Evolutionary conservation across 2,113 vertebrate species (phyloP).

Genomic region (Stegostoma tigrinum): DNA sequence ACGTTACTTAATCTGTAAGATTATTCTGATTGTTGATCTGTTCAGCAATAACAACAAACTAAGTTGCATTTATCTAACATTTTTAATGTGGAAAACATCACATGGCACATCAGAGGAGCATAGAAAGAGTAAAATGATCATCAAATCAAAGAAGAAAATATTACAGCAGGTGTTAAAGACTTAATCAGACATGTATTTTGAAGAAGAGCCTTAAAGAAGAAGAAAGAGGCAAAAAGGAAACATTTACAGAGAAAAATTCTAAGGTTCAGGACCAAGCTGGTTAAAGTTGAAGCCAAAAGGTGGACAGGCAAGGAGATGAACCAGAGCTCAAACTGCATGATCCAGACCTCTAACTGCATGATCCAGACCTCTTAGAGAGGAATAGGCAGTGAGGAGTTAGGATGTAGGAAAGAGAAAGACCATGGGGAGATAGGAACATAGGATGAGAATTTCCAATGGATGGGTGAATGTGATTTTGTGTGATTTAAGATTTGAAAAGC

Average conservation of each 20-base stretch:
- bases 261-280: not conserved
- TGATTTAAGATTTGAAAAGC: not conserved
- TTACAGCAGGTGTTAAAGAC: not conserved
- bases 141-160: not conserved
- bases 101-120: not conserved
- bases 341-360: not conserved
- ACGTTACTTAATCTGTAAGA: not conserved
- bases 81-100: not conserved
- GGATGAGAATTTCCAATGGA: not conserved
- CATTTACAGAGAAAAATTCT: not conserved
- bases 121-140: not conserved
- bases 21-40: not conserved
- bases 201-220: not conserved
- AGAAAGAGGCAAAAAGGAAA: not conserved
- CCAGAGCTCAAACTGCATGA: not conserved
- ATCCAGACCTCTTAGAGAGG: not conserved
- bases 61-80: not conserved
- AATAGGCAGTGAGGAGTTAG: not conserved
- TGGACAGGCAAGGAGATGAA: not conserved
- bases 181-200: not conserved
- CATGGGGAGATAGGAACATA: not conserved
- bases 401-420: not conserved
- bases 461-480: not conserved
- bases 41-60: not conserved
- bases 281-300: no score